Evolutionary conservation across 1,140 invertebrate species (phyloP).

Genomic region (Drosophila sproati): DNA sequence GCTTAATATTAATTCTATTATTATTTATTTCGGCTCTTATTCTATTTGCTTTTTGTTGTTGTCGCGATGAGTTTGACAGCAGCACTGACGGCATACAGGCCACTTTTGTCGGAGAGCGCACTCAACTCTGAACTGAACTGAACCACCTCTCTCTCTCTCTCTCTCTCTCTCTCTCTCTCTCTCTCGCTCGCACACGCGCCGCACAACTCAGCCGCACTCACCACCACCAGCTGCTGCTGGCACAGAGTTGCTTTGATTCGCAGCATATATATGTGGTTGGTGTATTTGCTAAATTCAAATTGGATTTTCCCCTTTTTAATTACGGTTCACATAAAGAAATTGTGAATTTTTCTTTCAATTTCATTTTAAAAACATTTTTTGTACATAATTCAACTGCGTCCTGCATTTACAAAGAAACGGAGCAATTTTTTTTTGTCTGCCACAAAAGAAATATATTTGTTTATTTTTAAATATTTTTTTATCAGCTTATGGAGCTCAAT

Average conservation of each 20-base stretch:
- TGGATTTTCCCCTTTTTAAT: neutral
- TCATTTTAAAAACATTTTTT: too few species aligned
- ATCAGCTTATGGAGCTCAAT: neutral
- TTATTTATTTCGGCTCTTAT: conserved; percentile 25
- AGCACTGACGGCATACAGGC: conserved; percentile 26
- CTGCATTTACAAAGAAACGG: too few species aligned
- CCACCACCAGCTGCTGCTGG: conserved; percentile 20
- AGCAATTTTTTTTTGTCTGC: too few species aligned
- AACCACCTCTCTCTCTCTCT: neutral
- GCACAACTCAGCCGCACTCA: neutral
- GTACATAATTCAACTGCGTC: too few species aligned
- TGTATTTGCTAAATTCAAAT: conserved; percentile 24
- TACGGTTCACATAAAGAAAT: too few species aligned
- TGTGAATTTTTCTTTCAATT: too few species aligned
- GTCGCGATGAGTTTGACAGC: conserved; percentile 50
- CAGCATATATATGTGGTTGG: neutral
- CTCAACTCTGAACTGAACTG: neutral
- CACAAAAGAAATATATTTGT: too few species aligned
- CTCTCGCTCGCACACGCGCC: neutral
- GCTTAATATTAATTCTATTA: conserved; percentile 41
- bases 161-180: conserved; percentile 1
- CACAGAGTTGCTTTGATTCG: conserved; percentile 23
- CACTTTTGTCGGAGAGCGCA: conserved; percentile 7
- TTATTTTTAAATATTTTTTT: neutral
- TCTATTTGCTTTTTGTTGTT: conserved; percentile 51